Evolutionary conservation across 2,888 invertebrate species (phyloP).

Genomic region (Meganola albula): DNA sequence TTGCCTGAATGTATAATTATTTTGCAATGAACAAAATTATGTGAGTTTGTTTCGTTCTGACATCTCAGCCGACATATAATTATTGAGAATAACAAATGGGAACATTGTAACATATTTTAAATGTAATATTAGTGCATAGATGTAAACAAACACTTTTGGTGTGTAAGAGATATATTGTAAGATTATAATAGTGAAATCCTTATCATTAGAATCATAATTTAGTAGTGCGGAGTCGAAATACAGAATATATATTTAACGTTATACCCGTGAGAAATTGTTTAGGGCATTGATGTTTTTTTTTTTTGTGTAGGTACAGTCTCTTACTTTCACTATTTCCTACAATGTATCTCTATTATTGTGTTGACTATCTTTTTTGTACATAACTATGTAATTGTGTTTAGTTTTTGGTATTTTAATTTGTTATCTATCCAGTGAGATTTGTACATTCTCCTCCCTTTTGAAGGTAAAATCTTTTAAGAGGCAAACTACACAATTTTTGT

Average conservation of each 20-base stretch:
- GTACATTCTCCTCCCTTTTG: too few relatives aligned
- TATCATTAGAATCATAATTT: constrained; percentile 65
- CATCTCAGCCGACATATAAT: constrained; percentile 47
- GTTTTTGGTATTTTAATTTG: constrained; percentile 33
- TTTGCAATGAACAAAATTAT: constrained; percentile 18
- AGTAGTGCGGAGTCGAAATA: constrained; percentile 53
- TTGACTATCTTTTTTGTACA: constrained; percentile 51
- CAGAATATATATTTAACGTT: constrained; percentile 61
- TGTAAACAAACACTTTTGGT: constrained; percentile 52
- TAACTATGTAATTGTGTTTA: constrained; percentile 31
- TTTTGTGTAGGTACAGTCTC: constrained; percentile 14
- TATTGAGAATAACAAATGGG: constrained; percentile 71
- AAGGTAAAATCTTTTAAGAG: too few relatives aligned
- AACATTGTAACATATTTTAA: constrained; percentile 78
- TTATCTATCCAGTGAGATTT: constrained; percentile 54
- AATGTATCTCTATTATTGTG: constrained; percentile 51
- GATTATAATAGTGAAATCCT: constrained; percentile 60
- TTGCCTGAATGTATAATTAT: constrained; percentile 23
- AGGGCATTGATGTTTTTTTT: constrained; percentile 70
- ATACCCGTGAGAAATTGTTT: constrained; percentile 50
- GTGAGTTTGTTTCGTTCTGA: constrained; percentile 25
- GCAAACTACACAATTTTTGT: too few relatives aligned
- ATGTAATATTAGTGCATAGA: constrained; percentile 73
- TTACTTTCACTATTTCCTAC: constrained; percentile 53
- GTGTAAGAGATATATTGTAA: constrained; percentile 68